Percentiles rank a stretch among this genome's conserved stretches.
These are phyloP conservation scores for Eumaeus atala DNA, from an alignment of 1,140 invertebrate species.

Conservation along the genomic window DNA sequence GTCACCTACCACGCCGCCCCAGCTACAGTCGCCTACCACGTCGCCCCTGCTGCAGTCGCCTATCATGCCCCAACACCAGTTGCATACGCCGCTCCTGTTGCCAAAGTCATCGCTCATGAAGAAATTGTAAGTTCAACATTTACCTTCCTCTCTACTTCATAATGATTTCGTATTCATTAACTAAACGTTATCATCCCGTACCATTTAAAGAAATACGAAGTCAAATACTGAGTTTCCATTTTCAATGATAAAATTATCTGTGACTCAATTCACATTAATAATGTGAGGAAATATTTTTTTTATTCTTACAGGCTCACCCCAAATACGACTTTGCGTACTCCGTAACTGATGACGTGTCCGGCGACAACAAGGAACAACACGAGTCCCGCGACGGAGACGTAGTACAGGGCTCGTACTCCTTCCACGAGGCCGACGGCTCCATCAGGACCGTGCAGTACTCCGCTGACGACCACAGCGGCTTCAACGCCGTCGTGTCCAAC, in stretches of 20 bases:
- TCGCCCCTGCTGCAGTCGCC: slow-evolving; percentile 23
- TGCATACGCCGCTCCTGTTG: slow-evolving; percentile 24
- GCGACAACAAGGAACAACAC: slow-evolving; percentile 73
- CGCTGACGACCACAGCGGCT: slow-evolving; percentile 72
- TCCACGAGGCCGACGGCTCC: slow-evolving; percentile 74
- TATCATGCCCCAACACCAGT: too few species aligned
- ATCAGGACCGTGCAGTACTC: slow-evolving; percentile 73
- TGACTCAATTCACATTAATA: too few species aligned
- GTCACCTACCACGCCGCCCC: too few species aligned
- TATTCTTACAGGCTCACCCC: slow-evolving; percentile 37
- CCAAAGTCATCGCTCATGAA: slow-evolving; percentile 33
- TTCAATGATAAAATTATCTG: too few species aligned
- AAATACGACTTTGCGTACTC: slow-evolving; percentile 72
- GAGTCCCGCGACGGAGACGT: slow-evolving; percentile 71
- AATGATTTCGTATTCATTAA: too few species aligned
- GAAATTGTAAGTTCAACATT: slow-evolving; percentile 37
- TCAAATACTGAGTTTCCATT: too few species aligned
- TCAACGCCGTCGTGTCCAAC: slow-evolving; percentile 75
- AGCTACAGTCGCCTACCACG: slow-evolving; percentile 23
- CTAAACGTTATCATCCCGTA: too few species aligned
- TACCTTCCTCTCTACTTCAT: too few species aligned
- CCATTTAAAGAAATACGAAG: too few species aligned
- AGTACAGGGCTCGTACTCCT: slow-evolving; percentile 72
- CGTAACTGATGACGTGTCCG: slow-evolving; percentile 68
- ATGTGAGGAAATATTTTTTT: too few species aligned